Percentiles rank a stretch among this genome's conserved stretches.
Evolutionary conservation across 2,888 invertebrate genomes (phyloP).

Genomic region (Antheraea yamamai): DNA sequence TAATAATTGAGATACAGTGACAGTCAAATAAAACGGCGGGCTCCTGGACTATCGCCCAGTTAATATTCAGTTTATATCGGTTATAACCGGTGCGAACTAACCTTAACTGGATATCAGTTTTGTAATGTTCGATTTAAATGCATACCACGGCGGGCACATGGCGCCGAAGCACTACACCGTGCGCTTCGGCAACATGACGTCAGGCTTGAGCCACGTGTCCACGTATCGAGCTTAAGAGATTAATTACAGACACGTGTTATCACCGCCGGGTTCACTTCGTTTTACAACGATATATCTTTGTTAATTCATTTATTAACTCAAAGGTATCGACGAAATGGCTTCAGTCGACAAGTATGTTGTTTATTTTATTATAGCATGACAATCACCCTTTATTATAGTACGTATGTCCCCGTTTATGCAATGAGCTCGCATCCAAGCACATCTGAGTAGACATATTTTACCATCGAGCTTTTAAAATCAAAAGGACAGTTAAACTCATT

Average conservation of each 20-base stretch:
- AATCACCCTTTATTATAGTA: too few relatives aligned
- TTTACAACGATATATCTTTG: background rate
- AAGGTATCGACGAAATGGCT: too few relatives aligned
- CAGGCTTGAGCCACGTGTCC: constrained; percentile 3
- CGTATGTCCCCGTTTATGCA: too few relatives aligned
- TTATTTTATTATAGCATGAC: too few relatives aligned
- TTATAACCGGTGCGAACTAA: constrained; percentile 9
- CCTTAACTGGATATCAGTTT: constrained; percentile 40
- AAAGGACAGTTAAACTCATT: too few relatives aligned
- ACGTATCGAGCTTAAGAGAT: background rate
- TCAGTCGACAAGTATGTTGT: too few relatives aligned
- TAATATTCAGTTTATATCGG: background rate
- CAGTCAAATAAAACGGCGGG: background rate
- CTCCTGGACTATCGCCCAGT: background rate
- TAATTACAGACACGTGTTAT: background rate
- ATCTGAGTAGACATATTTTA: too few relatives aligned
- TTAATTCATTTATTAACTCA: too few relatives aligned
- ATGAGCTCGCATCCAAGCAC: too few relatives aligned
- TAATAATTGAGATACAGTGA: background rate
- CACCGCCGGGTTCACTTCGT: background rate
- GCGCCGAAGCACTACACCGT: background rate
- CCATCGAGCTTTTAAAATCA: too few relatives aligned
- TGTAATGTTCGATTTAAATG: constrained; percentile 71
- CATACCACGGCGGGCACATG: constrained; percentile 45
- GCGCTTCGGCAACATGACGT: background rate